A percentile compares a stretch with the other conserved stretches of the same genome.
Conservation (phyloP, 2,797 vertebrate species). For the Rhinichthys osculus region DNA sequence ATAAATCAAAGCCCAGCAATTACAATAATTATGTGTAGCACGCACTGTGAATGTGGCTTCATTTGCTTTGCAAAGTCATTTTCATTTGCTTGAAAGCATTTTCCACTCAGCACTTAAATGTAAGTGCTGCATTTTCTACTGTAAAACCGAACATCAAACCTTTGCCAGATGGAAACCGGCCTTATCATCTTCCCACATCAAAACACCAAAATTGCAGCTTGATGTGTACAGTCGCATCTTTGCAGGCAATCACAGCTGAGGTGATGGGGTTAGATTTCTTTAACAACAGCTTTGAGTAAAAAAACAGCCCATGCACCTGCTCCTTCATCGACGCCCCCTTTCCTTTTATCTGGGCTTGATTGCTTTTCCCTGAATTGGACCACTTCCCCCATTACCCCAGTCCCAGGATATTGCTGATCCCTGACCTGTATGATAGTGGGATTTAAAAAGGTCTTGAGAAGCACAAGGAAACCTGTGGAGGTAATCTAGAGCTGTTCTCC, state of each 20-base stretch:
- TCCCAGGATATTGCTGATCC: conserved; percentile 51
- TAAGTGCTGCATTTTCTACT: conserved; percentile 17
- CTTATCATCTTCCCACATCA: conserved; percentile 46
- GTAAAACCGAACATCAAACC: conserved; percentile 23
- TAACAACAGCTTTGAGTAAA: conserved; percentile 59
- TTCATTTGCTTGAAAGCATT: conserved; percentile 36
- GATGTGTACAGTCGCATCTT: conserved; percentile 52
- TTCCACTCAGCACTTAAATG: conserved; percentile 37
- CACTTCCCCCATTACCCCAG: conserved; percentile 56
- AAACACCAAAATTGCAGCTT: conserved; percentile 52
- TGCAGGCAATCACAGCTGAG: conserved; percentile 51
- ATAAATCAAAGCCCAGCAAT: conserved; percentile 26
- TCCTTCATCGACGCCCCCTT: conserved; percentile 37
- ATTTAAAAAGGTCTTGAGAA: conserved; percentile 55
- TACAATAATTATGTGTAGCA: conserved; percentile 20
- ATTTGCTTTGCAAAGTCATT: conserved; percentile 46
- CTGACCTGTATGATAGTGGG: conserved; percentile 60
- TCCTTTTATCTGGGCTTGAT: conserved; percentile 62
- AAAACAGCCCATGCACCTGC: conserved; percentile 59
- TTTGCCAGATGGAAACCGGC: conserved; percentile 33
- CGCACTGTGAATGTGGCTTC: conserved; percentile 18
- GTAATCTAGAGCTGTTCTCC: conserved; percentile 51
- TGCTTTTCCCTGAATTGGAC: conserved; percentile 58
- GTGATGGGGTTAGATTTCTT: conserved; percentile 53
- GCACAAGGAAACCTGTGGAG: conserved; percentile 45